Evolutionary conservation across 2,888 invertebrate species (phyloP).

Genomic region (Nipponacmea schrenckii): DNA sequence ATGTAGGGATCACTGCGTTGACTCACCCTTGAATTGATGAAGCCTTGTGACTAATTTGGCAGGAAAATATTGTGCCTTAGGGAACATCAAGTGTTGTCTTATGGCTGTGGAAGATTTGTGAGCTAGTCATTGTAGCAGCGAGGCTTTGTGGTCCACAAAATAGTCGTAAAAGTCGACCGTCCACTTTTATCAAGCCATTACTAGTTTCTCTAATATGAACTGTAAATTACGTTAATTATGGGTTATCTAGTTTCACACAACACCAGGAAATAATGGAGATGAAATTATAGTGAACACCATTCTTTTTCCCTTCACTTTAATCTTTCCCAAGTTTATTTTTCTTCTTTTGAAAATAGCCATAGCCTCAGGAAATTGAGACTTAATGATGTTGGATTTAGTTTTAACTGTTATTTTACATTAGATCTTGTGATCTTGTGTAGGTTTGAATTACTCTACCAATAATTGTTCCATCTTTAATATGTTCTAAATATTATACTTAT

Average conservation of each 20-base stretch:
- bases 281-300: not conserved
- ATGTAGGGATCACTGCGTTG: constrained; percentile 4
- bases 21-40: constrained; percentile 8
- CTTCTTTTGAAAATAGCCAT: too few species aligned
- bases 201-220: constrained; percentile 2
- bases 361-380: too few species aligned
- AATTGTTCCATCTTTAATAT: too few species aligned
- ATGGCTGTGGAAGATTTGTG: constrained; percentile 3
- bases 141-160: not conserved
- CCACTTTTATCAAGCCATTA: constrained; percentile 4
- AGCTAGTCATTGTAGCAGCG: not conserved
- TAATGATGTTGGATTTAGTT: too few species aligned
- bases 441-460: too few species aligned
- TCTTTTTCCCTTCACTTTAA: not conserved
- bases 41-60: constrained; percentile 7
- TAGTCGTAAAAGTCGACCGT: not conserved
- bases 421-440: too few species aligned
- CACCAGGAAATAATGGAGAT: constrained; percentile 1
- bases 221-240: constrained; percentile 5
- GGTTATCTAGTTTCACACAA: constrained; percentile 3
- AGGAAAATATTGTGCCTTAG: constrained; percentile 7
- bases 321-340: too few species aligned
- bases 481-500: too few species aligned
- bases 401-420: too few species aligned
- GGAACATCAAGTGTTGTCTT: constrained; percentile 2